Percentiles rank a stretch among this genome's conserved stretches.
These are phyloP conservation scores for Adela reaumurella DNA, from an alignment of 2,888 invertebrate genomes.

Conservation along the genomic window DNA sequence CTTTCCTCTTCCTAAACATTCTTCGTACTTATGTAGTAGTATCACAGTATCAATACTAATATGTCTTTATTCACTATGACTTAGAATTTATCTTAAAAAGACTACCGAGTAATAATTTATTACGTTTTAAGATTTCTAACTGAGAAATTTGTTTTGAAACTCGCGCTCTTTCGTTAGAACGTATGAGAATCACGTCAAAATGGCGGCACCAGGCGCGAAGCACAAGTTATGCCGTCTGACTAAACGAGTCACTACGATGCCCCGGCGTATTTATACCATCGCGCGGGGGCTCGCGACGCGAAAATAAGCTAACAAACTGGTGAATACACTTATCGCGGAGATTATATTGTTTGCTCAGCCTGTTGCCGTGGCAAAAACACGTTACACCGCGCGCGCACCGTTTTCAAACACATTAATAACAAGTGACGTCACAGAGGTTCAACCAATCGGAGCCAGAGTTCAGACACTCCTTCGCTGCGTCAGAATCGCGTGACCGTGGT, in stretches of 20 bases:
- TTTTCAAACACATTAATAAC: neutral
- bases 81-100: too few relatives aligned
- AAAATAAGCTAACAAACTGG: neutral
- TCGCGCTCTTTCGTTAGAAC: neutral
- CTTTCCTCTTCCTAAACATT: slow-evolving; percentile 39
- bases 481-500: neutral
- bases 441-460: slow-evolving; percentile 25
- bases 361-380: neutral
- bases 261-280: neutral
- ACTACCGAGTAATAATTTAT: too few relatives aligned
- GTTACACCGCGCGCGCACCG: neutral
- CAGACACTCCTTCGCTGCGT: neutral
- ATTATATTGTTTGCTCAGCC: neutral
- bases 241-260: neutral
- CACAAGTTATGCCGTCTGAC: neutral
- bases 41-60: neutral
- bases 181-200: neutral
- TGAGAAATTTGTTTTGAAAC: neutral
- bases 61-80: too few relatives aligned
- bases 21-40: neutral
- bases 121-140: too few relatives aligned
- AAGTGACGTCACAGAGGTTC: slow-evolving; percentile 29
- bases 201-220: neutral
- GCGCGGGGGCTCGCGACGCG: neutral
- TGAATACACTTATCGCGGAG: neutral